phyloP scores from a whole-genome alignment of 2,888 invertebrate species.

The Asteroscopus sphinx region DNA sequence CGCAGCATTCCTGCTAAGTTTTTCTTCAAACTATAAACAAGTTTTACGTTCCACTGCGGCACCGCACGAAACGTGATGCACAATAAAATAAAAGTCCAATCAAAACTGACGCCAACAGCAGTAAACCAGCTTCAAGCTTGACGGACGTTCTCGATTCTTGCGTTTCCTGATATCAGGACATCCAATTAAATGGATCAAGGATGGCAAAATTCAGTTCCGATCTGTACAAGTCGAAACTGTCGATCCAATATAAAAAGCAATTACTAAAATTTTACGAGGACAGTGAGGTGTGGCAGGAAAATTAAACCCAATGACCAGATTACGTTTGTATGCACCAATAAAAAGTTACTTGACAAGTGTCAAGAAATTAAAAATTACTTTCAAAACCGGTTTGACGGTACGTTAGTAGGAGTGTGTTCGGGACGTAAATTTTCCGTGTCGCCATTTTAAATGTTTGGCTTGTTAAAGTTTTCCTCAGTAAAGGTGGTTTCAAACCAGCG shows the following conservation, averaged over 20 bases:
- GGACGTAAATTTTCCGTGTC: neutral
- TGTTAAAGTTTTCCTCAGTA: constrained; percentile 3
- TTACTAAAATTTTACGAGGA: too few relatives aligned
- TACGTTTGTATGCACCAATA: too few relatives aligned
- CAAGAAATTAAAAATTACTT: too few relatives aligned
- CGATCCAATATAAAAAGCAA: too few relatives aligned
- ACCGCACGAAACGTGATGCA: neutral
- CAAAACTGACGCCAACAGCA: constrained; percentile 8
- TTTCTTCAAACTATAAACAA: constrained; percentile 12
- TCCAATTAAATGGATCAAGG: neutral
- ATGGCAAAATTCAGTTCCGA: too few relatives aligned
- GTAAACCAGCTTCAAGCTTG: constrained; percentile 1
- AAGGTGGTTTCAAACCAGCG: too few relatives aligned
- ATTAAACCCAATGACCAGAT: too few relatives aligned
- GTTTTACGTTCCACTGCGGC: neutral
- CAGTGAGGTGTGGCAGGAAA: too few relatives aligned
- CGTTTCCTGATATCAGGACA: neutral
- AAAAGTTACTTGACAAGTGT: too few relatives aligned
- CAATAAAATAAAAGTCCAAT: constrained; percentile 24
- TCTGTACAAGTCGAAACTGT: too few relatives aligned
- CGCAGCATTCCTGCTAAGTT: neutral
- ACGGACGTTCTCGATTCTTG: neutral
- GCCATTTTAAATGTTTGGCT: neutral
- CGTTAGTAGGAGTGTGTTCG: neutral
- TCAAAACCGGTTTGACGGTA: too few relatives aligned